phyloP scores from a whole-genome alignment of 2,888 invertebrate species.

The Metallyticus violacea region DNA sequence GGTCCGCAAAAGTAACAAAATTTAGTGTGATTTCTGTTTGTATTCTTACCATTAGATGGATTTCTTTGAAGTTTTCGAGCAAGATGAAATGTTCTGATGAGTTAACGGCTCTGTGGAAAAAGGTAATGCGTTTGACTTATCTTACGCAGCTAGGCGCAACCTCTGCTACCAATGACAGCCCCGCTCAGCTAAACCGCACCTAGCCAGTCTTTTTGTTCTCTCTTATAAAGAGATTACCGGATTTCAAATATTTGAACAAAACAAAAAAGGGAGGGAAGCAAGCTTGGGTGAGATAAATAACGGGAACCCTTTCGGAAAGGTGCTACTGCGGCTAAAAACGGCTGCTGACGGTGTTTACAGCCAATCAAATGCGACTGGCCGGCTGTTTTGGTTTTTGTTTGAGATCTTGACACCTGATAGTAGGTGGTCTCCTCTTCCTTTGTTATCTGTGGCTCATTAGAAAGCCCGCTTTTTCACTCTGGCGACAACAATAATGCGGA shows the following conservation, averaged over 20 bases:
- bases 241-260: neutral
- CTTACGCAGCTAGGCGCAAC: neutral
- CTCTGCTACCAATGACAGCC: neutral
- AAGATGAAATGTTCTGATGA: no score
- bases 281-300: neutral
- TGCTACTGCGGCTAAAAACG: no score
- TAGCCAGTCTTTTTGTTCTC: neutral
- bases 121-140: neutral
- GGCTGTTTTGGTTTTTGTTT: neutral
- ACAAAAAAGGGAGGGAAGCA: neutral
- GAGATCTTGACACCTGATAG: conserved; percentile 16
- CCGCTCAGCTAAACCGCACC: neutral
- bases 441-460: neutral
- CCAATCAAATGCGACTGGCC: neutral
- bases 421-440: neutral
- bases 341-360: neutral
- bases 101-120: no score
- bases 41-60: no score
- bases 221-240: neutral
- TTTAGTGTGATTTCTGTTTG: no score
- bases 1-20: no score
- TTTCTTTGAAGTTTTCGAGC: no score
- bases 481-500: neutral
- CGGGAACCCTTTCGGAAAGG: neutral
- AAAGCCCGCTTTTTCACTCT: neutral